Base-by-base conservation (phyloP, 2,113 vertebrate species). In the Mesembrinibis cayennensis region DNA sequence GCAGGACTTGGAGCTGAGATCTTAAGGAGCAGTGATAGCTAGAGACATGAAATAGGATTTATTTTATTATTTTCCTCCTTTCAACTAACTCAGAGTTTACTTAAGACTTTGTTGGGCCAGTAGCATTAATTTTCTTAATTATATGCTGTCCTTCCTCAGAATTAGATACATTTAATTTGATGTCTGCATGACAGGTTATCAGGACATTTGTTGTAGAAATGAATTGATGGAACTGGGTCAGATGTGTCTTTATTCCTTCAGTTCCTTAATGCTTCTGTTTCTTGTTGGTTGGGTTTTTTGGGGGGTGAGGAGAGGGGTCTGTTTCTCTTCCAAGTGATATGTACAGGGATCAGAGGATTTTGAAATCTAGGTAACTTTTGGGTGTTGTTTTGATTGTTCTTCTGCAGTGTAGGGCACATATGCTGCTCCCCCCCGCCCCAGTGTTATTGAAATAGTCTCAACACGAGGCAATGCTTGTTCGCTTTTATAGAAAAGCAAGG, bases 341-440 rank as follows among this genome's bases (percentile, higher is more conserved):
- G 6, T 72, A 30, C n/a, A 72, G 7, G 6, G 4, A 52, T 91
- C 18, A 61, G 45, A 77, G 23, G 21, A 80, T 80, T 82, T 80
- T 73, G 19, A 36, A 80, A 82, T 69, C 12, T 23, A 21, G n/a
- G 3, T 91, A 32, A 53, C 29, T 89, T 73, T 19, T 11, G 23
- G 7, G 4, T 7, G 86, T 90, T 87, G 26, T 82, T 95, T 89
- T 72, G 40, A 42, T 50, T 34, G 9, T 71, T 65, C 16, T 82
- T 69, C 36, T 67, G 34, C 34, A 72, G 18, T 18, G 36, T 44
- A 58, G 55, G 71, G 4, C 26, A 21, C 10, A 7, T 34, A 40
- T 52, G 20, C 15, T 38, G 38, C 1, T 6, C 4, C 2, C 4
- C 10, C 17, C 6, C 2, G 8, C 7, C 10, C 6, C 7, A 10